These are phyloP conservation scores for Bellardia pandia DNA, from an alignment of 2,888 invertebrate genomes.

Conservation along the genomic window DNA sequence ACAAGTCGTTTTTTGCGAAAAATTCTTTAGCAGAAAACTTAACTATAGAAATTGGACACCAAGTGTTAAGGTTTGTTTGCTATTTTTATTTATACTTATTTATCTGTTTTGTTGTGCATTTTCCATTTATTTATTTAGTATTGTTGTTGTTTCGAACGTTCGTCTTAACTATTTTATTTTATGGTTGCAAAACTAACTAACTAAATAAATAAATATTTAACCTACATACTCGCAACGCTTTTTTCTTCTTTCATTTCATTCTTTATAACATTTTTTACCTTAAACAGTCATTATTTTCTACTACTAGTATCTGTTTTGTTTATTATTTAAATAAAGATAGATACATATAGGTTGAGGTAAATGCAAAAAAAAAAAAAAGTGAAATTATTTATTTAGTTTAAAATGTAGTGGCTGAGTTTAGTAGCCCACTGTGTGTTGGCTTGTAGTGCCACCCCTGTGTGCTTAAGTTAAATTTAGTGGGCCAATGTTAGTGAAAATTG, in stretches of 20 bases:
- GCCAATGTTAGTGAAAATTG: conserved; percentile 71
- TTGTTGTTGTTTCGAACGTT: not conserved
- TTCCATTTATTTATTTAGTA: conserved; percentile 34
- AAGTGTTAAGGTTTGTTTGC: conserved; percentile 61
- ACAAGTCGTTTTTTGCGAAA: conserved; percentile 5
- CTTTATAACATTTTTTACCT: conserved; percentile 37
- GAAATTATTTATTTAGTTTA: conserved; percentile 54
- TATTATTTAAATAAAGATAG: not conserved
- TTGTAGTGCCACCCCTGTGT: conserved; percentile 57
- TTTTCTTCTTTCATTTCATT: not conserved
- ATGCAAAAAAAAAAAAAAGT: conserved; percentile 53
- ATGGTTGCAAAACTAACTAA: conserved; percentile 53
- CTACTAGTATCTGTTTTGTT: conserved; percentile 3
- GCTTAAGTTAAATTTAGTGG: conserved; percentile 32
- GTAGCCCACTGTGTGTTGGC: conserved; percentile 7
- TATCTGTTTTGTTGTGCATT: not conserved
- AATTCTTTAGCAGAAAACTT: conserved; percentile 13
- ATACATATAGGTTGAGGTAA: conserved; percentile 14
- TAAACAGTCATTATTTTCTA: conserved; percentile 43
- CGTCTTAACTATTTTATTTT: conserved; percentile 25
- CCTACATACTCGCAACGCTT: conserved; percentile 52
- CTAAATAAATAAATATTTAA: conserved; percentile 66
- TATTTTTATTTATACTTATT: conserved; percentile 9
- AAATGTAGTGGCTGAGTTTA: conserved; percentile 12
- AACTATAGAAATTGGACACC: conserved; percentile 63